Evolutionary conservation across 2,888 invertebrate genomes (phyloP).

Genomic region (Tuberolachnus salignus): DNA sequence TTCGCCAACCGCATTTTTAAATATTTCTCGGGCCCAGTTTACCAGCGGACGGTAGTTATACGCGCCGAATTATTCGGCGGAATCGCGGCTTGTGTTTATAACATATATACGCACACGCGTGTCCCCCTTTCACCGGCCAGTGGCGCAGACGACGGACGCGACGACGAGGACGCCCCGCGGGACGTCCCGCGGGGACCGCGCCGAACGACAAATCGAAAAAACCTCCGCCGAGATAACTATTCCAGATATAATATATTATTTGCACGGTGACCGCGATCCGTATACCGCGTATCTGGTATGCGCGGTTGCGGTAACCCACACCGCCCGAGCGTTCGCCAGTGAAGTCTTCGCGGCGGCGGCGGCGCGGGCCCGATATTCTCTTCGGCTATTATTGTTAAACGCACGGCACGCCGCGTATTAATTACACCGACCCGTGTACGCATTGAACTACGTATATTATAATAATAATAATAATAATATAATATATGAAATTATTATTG

Average conservation of each 20-base stretch:
- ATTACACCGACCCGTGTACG: slow-evolving; percentile 6
- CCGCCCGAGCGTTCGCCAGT: too few species aligned
- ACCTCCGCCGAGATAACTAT: neutral
- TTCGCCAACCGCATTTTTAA: too few species aligned
- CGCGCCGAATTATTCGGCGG: too few species aligned
- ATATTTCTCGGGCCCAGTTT: too few species aligned
- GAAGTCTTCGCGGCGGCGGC: neutral
- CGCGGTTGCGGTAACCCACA: neutral
- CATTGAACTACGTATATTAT: neutral
- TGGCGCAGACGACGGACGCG: too few species aligned
- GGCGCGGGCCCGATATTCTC: neutral
- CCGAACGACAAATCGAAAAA: too few species aligned
- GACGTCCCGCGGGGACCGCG: neutral
- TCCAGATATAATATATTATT: neutral
- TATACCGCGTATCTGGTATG: neutral
- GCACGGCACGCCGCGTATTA: neutral
- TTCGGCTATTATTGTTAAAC: neutral
- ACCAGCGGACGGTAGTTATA: too few species aligned
- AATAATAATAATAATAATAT: too few species aligned
- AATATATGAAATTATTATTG: neutral
- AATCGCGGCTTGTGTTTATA: too few species aligned
- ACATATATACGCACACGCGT: too few species aligned
- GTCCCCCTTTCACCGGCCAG: too few species aligned
- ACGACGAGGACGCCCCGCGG: neutral
- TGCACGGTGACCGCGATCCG: slow-evolving; percentile 4